Conservation (phyloP, 2,888 invertebrate species). For the Agrypnus murinus region DNA sequence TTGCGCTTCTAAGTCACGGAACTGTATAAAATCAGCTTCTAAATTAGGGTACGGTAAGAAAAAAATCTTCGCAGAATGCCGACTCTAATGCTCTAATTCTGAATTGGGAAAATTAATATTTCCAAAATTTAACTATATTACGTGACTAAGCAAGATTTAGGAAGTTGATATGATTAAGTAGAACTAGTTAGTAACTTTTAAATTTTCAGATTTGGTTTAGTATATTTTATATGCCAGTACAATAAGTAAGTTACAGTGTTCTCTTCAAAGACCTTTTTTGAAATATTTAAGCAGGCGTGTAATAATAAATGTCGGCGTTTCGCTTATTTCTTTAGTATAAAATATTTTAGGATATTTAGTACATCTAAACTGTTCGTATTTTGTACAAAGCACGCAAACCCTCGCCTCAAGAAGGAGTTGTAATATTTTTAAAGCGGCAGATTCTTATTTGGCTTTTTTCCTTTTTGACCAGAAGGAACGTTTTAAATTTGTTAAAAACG, state of each 20-base stretch:
- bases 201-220: constrained; percentile 17
- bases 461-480: constrained; percentile 14
- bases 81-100: constrained; percentile 51
- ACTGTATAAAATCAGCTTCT: constrained; percentile 64
- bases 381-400: constrained; percentile 42
- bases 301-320: too few relatives aligned
- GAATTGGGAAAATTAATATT: constrained; percentile 60
- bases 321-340: neutral
- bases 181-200: constrained; percentile 29
- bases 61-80: constrained; percentile 58
- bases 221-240: neutral
- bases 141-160: constrained; percentile 50
- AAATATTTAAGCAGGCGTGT: too few relatives aligned
- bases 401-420: constrained; percentile 39
- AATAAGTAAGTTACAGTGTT: too few relatives aligned
- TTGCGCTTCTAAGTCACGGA: constrained; percentile 65
- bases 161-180: neutral
- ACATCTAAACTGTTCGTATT: constrained; percentile 27
- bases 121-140: constrained; percentile 57
- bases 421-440: constrained; percentile 25
- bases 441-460: constrained; percentile 33
- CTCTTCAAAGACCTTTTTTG: too few relatives aligned
- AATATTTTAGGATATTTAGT: neutral
- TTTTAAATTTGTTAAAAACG: constrained; percentile 28
- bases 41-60: constrained; percentile 62